phyloP scores from a whole-genome alignment of 1,140 invertebrate genomes.

The Chelonus insularis region DNA sequence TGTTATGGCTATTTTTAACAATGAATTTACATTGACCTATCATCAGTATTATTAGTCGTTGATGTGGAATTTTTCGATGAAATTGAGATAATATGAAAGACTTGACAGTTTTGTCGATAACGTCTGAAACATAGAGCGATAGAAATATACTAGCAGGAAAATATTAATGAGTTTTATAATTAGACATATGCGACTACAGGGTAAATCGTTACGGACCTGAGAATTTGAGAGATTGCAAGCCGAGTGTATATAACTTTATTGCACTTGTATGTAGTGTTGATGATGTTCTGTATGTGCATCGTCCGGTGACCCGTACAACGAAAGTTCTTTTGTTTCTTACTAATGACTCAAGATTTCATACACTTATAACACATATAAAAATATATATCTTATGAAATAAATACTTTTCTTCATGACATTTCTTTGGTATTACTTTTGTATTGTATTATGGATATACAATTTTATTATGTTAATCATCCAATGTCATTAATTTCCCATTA shows the following conservation, averaged over 20 bases:
- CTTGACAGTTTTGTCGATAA: no score
- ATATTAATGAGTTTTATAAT: conserved; percentile 24
- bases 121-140: no score
- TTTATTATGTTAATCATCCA: conserved; percentile 22
- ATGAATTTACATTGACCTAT: no score
- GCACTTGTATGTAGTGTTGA: conserved; percentile 14
- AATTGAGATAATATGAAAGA: no score
- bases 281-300: not conserved
- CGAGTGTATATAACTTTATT: conserved; percentile 12
- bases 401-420: conserved; percentile 26
- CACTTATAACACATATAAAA: conserved; percentile 35
- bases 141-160: not conserved
- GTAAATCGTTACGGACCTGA: conserved; percentile 17
- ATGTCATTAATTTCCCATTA: not conserved
- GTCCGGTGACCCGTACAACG: conserved; percentile 36
- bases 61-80: no score
- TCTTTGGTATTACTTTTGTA: no score
- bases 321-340: conserved; percentile 45
- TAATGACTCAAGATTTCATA: conserved; percentile 37
- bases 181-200: conserved; percentile 9
- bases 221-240: conserved; percentile 15
- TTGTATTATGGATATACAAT: no score
- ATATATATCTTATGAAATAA: conserved; percentile 44
- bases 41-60: no score
- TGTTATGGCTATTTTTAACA: no score